Conservation (phyloP, 2,888 invertebrate genomes). For the Pristionchus exspectatus region DNA sequence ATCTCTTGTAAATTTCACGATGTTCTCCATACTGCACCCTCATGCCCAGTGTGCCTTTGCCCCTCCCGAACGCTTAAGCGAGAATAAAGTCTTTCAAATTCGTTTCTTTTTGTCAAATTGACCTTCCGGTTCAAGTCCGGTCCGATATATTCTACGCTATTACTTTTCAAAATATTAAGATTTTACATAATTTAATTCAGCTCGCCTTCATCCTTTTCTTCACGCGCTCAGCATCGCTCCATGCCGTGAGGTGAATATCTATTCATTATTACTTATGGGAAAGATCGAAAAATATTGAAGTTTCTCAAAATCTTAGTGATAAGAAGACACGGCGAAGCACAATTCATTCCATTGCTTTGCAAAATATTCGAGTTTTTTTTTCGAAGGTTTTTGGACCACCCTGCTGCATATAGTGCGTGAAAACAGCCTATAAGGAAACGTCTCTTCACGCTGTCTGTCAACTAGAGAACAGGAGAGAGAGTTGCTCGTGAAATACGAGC, state of each 20-base stretch:
- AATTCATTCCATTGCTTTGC: not conserved
- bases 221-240: not conserved
- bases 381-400: not conserved
- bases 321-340: not conserved
- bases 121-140: not conserved
- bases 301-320: not conserved
- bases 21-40: not conserved
- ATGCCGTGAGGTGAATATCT: constrained; percentile 20
- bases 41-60: constrained; percentile 5
- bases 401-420: not conserved
- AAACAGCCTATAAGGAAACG: too few relatives aligned
- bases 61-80: not conserved
- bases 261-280: too few relatives aligned
- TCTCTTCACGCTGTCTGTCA: too few relatives aligned
- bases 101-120: not conserved
- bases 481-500: too few relatives aligned
- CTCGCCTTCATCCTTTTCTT: not conserved
- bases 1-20: not conserved
- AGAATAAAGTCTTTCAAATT: constrained; percentile 35
- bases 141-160: not conserved
- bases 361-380: too few relatives aligned
- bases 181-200: not conserved
- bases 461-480: too few relatives aligned
- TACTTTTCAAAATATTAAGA: not conserved
- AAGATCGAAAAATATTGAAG: not conserved